Evolutionary conservation across 1,140 invertebrate species (phyloP).

Genomic region (Steinernema feltiae): DNA sequence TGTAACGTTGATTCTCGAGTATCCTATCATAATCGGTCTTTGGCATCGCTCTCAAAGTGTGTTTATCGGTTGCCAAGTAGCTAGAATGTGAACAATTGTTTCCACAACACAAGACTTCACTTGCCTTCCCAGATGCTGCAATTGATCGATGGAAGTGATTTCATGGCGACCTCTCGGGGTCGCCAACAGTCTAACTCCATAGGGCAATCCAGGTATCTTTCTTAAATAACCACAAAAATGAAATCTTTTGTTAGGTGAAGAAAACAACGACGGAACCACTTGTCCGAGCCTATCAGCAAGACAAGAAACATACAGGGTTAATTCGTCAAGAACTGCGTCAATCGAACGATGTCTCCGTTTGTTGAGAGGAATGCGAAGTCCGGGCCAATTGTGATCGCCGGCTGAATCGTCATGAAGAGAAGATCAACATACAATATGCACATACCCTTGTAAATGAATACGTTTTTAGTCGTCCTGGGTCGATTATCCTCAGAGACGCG

Average conservation of each 20-base stretch:
- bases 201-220: not conserved
- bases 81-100: not conserved
- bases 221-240: no score
- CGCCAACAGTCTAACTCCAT: not conserved
- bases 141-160: not conserved
- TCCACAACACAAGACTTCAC: not conserved
- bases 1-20: not conserved
- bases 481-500: not conserved
- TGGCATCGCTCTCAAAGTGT: not conserved
- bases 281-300: not conserved
- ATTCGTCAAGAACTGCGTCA: not conserved
- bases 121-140: slow-evolving; percentile 3
- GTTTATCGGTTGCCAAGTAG: not conserved
- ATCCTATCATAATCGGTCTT: slow-evolving; percentile 3
- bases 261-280: not conserved
- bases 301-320: not conserved
- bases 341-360: not conserved
- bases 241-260: no score
- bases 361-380: not conserved
- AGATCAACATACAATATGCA: no score
- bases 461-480: not conserved
- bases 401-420: no score
- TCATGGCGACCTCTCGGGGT: not conserved
- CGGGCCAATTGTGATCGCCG: not conserved
- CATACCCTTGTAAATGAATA: not conserved